Percentiles rank a stretch among this genome's conserved stretches.
Conservation (phyloP, 2,888 invertebrate genomes). For the Laothoe populi region DNA sequence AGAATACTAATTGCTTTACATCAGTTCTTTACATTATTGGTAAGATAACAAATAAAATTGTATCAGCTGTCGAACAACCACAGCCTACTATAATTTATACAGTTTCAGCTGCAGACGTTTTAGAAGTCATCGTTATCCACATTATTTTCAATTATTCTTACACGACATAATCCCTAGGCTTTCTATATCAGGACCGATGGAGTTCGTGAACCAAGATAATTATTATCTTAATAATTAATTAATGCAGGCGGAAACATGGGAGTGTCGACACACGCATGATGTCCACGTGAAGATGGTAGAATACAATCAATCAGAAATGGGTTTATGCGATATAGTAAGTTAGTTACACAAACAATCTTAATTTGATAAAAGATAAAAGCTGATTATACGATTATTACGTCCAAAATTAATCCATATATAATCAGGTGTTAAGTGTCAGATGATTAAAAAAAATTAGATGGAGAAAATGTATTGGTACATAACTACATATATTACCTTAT, state of each 20-base stretch:
- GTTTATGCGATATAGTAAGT: slow-evolving; percentile 10
- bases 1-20: no score
- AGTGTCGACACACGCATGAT: slow-evolving; percentile 32
- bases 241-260: not conserved
- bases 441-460: not conserved
- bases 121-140: no score
- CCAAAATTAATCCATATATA: not conserved
- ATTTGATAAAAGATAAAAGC: slow-evolving; percentile 15
- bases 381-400: slow-evolving; percentile 2
- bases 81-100: no score
- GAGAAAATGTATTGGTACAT: not conserved
- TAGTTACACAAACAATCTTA: not conserved
- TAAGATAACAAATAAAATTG: no score
- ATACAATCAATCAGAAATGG: slow-evolving; percentile 24
- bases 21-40: no score
- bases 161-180: not conserved
- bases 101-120: no score
- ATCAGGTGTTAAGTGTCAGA: not conserved
- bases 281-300: slow-evolving; percentile 35
- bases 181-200: not conserved
- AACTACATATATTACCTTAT: no score
- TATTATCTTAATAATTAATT: not conserved
- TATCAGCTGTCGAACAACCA: no score
- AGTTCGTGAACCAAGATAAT: not conserved
- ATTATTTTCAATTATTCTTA: no score